A percentile compares a stretch with the other conserved stretches of the same genome.
Conservation (phyloP, 2,797 vertebrate species). For the Lophotriccus pileatus region DNA sequence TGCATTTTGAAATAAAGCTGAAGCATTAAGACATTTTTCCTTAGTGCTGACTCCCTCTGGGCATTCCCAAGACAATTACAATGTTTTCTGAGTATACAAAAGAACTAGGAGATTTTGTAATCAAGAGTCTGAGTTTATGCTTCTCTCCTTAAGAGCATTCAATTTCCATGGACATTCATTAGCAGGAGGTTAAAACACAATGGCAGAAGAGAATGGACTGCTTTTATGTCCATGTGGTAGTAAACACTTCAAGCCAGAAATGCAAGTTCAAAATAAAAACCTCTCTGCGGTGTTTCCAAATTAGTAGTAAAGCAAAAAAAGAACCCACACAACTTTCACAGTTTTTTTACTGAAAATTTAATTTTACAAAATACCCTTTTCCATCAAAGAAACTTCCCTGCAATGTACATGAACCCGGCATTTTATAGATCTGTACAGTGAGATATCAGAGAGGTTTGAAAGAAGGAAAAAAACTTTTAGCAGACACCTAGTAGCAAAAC, state of each 20-base stretch:
- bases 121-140: slow-evolving; percentile 41
- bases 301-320: slow-evolving; percentile 40
- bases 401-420: slow-evolving; percentile 46
- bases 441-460: slow-evolving; percentile 58
- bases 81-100: slow-evolving; percentile 50
- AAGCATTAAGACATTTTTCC: slow-evolving; percentile 37
- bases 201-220: slow-evolving; percentile 9
- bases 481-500: slow-evolving; percentile 70
- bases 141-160: slow-evolving; percentile 44
- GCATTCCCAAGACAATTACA: slow-evolving; percentile 54
- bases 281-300: slow-evolving; percentile 11
- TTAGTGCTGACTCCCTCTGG: slow-evolving; percentile 49
- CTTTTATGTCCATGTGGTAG: slow-evolving; percentile 19
- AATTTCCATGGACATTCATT: slow-evolving; percentile 47
- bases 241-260: slow-evolving; percentile 2
- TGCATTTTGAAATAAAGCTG: slow-evolving; percentile 29
- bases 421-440: slow-evolving; percentile 62
- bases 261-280: slow-evolving; percentile 18
- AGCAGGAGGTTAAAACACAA: slow-evolving; percentile 18
- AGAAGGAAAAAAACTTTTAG: slow-evolving; percentile 60
- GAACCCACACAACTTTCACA: slow-evolving; percentile 49
- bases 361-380: slow-evolving; percentile 80
- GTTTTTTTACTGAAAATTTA: slow-evolving; percentile 77
- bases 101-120: slow-evolving; percentile 55
- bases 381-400: slow-evolving; percentile 71